Conservation (phyloP, 2,888 invertebrate species). For the Monopis laevigella region DNA sequence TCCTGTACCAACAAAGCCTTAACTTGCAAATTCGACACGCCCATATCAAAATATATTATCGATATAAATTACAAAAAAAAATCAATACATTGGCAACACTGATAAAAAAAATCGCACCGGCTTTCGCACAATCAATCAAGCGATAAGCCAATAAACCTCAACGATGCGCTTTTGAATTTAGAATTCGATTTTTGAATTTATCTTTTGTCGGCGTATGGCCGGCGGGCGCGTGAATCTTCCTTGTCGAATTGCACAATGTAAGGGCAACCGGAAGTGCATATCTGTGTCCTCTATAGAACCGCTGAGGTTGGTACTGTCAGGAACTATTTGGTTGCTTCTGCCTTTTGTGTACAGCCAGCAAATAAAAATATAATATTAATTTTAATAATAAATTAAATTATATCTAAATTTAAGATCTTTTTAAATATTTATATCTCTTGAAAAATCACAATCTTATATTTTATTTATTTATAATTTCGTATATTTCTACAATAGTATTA, state of each 20-base stretch:
- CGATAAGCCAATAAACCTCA: slow-evolving; percentile 69
- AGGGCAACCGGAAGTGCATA: slow-evolving; percentile 56
- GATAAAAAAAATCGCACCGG: slow-evolving; percentile 33
- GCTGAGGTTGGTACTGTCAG: slow-evolving; percentile 36
- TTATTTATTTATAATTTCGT: not conserved
- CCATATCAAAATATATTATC: slow-evolving; percentile 65
- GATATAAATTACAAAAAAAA: slow-evolving; percentile 4
- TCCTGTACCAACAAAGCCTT: slow-evolving; percentile 54
- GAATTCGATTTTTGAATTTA: slow-evolving; percentile 59
- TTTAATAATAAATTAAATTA: not conserved
- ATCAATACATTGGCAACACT: slow-evolving; percentile 29
- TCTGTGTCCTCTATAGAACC: slow-evolving; percentile 49
- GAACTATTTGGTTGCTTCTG: slow-evolving; percentile 33
- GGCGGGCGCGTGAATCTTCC: slow-evolving; percentile 53
- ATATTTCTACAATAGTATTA: no score
- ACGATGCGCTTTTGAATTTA: slow-evolving; percentile 65
- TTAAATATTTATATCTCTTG: not conserved
- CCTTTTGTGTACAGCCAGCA: slow-evolving; percentile 22
- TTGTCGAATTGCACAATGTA: slow-evolving; percentile 56
- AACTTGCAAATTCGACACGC: slow-evolving; percentile 52
- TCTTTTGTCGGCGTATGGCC: slow-evolving; percentile 52
- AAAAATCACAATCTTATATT: not conserved
- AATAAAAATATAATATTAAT: slow-evolving; percentile 1
- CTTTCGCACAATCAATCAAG: slow-evolving; percentile 66
- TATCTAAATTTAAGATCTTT: not conserved